Conservation (phyloP, 2,113 vertebrate species). For the Edolisoma coerulescens region DNA sequence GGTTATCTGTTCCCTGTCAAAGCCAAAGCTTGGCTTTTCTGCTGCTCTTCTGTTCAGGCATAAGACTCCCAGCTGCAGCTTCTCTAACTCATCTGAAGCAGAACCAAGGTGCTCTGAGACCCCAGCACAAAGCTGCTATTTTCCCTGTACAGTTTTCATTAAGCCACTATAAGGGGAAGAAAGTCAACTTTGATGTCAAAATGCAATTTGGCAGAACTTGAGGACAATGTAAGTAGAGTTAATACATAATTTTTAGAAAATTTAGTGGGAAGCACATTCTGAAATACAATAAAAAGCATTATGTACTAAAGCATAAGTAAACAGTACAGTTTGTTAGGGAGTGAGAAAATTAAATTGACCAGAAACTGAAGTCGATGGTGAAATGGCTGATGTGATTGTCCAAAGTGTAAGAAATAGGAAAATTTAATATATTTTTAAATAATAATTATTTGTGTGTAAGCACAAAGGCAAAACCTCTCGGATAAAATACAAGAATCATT, state of each 20-base stretch:
- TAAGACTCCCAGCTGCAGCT: neutral
- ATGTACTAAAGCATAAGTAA: neutral
- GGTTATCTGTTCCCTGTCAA: neutral
- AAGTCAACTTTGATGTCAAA: neutral
- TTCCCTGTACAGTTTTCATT: neutral
- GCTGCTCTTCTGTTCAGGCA: neutral
- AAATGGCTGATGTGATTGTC: neutral
- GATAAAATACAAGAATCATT: neutral
- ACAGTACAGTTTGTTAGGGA: neutral
- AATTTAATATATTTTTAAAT: neutral
- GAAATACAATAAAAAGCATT: neutral
- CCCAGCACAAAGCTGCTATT: neutral
- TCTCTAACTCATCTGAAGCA: neutral
- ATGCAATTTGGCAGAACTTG: neutral
- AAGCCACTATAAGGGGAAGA: neutral
- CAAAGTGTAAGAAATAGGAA: neutral
- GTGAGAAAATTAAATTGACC: neutral
- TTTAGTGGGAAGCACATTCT: neutral
- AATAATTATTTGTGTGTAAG: neutral
- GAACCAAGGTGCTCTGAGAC: neutral
- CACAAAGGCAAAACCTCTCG: neutral
- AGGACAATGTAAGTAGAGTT: neutral
- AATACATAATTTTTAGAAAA: neutral
- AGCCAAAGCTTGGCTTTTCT: neutral
- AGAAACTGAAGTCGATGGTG: neutral